Base-by-base conservation (phyloP, 2,113 vertebrate genomes). In the Lepisosteus oculatus region DNA sequence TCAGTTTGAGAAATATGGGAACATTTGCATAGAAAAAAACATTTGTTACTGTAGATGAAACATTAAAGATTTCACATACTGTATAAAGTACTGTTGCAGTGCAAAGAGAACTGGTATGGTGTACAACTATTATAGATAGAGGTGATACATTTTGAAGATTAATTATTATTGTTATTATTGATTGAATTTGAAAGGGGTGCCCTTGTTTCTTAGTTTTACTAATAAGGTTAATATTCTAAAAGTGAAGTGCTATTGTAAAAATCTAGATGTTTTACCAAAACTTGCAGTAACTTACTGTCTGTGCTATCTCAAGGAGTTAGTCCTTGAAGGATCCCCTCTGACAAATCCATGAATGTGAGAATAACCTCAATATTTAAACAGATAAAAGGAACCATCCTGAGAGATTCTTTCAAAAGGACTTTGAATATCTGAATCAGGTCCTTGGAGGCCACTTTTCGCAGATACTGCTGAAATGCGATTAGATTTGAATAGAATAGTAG, bases 401-500 rank as follows among this genome's bases (percentile, higher is more conserved):
- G 74, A 80, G 72, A 76, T 85, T 72, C 79, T 84, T 73, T 73
- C 79, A 82, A 85, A 85, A 86, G 82, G 76, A 75, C 78, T 83
- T 76, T 83, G 81, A 88, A 82, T 77, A 82, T 72, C 67, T 65
- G 77, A 78, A 78, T 71, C 8, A n/a, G 81, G 75, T 85, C 84
- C 83, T 85, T 71, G n/a, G 83, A 81, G 85, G 72, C 81, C 80
- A 79, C 74, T 84, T 78, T 80, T 77, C 80, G 77, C 63, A 76
- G 77, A 85, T 80, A 78, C 74, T 70, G 72, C 43, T 73, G 75
- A 79, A 85, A 81, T 83, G 74, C 41, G 73, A 84, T 86, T 87
- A 83, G 79, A 79, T 84, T 78, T 82, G 79, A 87, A 86, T 76
- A 78, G 76, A 80, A 77, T 68, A 67, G 78, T 55, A 73, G 75